Evolutionary conservation across 2,888 invertebrate genomes (phyloP), one percentile per base, ranked within the genome.

Genomic region (Tinea trinotella): DNA sequence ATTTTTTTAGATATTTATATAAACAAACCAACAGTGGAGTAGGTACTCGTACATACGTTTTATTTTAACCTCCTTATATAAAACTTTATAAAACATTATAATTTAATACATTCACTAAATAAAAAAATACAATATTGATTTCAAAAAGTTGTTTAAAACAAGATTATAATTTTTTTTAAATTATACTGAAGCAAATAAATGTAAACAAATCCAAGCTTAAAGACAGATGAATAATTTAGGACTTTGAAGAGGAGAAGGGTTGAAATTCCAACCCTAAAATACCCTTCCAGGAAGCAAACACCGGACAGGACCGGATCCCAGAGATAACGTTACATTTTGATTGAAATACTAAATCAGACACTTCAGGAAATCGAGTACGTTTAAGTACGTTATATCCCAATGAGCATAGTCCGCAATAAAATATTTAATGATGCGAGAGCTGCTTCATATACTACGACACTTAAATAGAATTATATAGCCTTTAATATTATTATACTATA

Each of bases 331-430:
- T 62, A 65, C 66, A 61, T 64, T 40, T 68, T 72, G 70, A 75
- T 75, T 74, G 73, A 71, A 73, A 69, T 65, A 63, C 70, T 65
- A 68, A 73, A 74, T 75, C 70, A 67, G 64, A 15, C 40, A 3
- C 40, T 40, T 40, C 40, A 13, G 40, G 40, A 40, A 40, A 40
- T 40, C 40, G 40, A 7, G 7, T 30, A 2, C 7, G 30, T 10
- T 30, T 4, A 30, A 7, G n/a, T n/a, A 30, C 7, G 7, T 30
- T 30, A 30, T 30, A 30, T 30, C 30, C n/a, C 2, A 30, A 30
- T 30, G 30, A 30, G 30, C 3, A 30, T 30, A n/a, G n/a, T n/a
- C n/a, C n/a, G n/a, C n/a, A n/a, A n/a, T n/a, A n/a, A n/a, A n/a
- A n/a, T n/a, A n/a, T n/a, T n/a, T n/a, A n/a, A n/a, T n/a, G n/a